These are phyloP conservation scores for Bedellia somnulentella DNA, from an alignment of 2,888 invertebrate genomes.

Conservation along the genomic window DNA sequence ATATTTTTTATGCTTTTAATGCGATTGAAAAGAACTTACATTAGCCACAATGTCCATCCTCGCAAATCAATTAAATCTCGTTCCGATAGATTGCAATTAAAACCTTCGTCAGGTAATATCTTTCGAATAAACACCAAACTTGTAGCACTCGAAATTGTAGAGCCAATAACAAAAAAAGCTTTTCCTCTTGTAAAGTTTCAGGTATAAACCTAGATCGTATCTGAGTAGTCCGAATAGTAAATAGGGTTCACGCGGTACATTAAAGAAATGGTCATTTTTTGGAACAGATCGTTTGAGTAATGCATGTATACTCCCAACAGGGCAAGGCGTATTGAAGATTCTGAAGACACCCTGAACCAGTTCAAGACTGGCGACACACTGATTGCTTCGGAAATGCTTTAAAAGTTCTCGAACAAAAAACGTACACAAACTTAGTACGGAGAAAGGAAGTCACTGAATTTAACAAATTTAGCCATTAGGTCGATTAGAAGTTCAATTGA, in stretches of 20 bases:
- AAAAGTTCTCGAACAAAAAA: background rate
- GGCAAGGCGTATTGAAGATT: constrained; percentile 24
- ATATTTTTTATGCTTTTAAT: no score
- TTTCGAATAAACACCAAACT: constrained; percentile 47
- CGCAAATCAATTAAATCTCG: constrained; percentile 14
- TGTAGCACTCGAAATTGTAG: constrained; percentile 51
- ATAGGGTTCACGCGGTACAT: constrained; percentile 65
- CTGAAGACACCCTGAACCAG: constrained; percentile 8
- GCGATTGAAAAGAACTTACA: constrained; percentile 51
- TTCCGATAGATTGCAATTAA: constrained; percentile 9
- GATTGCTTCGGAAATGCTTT: constrained; percentile 10
- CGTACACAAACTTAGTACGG: constrained; percentile 24
- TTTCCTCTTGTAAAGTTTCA: constrained; percentile 26
- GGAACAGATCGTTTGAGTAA: constrained; percentile 34
- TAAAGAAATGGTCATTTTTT: constrained; percentile 53
- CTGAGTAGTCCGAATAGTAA: constrained; percentile 69
- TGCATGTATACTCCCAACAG: constrained; percentile 45
- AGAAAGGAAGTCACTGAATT: constrained; percentile 41
- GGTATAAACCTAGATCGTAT: constrained; percentile 55
- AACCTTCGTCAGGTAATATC: constrained; percentile 38
- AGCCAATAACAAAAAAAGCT: constrained; percentile 41
- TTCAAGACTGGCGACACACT: constrained; percentile 6
- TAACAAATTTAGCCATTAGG: constrained; percentile 49
- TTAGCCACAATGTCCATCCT: constrained; percentile 62
- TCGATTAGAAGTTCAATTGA: constrained; percentile 10